A percentile compares a stretch with the other conserved stretches of the same genome.
Evolutionary conservation across 2,113 vertebrate genomes (phyloP).

Genomic region (Mohoua ochrocephala): DNA sequence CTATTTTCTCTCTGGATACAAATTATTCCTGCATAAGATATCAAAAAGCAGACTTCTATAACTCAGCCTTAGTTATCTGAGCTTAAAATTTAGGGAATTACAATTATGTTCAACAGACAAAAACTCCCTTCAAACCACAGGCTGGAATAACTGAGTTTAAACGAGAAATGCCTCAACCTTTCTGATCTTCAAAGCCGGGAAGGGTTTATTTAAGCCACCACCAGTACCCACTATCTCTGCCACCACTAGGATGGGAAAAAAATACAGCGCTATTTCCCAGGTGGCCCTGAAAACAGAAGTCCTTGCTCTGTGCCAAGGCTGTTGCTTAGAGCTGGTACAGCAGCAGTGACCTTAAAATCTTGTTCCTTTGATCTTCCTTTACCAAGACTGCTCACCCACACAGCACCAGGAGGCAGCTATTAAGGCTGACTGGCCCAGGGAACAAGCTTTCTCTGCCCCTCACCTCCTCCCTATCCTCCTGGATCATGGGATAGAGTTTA

Average conservation of each 20-base stretch:
- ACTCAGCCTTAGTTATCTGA: not conserved
- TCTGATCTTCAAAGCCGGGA: not conserved
- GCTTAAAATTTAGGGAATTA: not conserved
- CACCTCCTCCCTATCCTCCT: not conserved
- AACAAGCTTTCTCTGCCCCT: not conserved
- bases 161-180: not conserved
- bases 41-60: not conserved
- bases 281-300: not conserved
- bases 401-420: not conserved
- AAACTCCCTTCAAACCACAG: not conserved
- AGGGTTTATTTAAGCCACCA: not conserved
- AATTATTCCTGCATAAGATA: not conserved
- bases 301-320: not conserved
- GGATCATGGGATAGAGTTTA: not conserved
- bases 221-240: not conserved
- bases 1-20: not conserved
- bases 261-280: not conserved
- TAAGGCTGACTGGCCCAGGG: not conserved
- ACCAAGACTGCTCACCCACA: not conserved
- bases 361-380: not conserved
- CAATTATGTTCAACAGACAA: not conserved
- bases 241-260: not conserved
- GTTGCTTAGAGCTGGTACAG: not conserved
- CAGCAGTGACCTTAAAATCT: not conserved
- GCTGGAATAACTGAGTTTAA: not conserved